These are phyloP conservation scores for Torymus tubicola DNA, from an alignment of 2,888 invertebrate species.

Conservation along the genomic window DNA sequence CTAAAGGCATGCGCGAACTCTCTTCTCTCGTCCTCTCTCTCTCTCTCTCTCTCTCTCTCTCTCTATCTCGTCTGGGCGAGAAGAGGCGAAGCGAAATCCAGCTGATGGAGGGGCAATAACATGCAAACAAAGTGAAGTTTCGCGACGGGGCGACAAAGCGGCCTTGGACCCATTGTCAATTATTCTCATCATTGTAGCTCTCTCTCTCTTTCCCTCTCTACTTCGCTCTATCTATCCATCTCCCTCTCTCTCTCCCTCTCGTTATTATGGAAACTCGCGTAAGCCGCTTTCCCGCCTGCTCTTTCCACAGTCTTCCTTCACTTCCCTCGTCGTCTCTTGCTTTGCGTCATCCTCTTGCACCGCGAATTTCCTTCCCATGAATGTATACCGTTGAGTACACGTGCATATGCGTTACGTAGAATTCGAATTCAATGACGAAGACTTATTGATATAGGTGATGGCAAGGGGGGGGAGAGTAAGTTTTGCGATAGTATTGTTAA, in stretches of 20 bases:
- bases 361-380: too few relatives aligned
- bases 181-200: slow-evolving; percentile 46
- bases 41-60: neutral
- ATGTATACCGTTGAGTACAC: too few relatives aligned
- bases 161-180: slow-evolving; percentile 51
- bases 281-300: slow-evolving; percentile 43
- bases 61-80: neutral
- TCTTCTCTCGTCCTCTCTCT: neutral
- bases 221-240: too few relatives aligned
- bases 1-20: slow-evolving; percentile 14
- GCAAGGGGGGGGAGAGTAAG: too few relatives aligned
- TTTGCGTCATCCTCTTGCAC: neutral
- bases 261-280: slow-evolving; percentile 50
- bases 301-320: neutral
- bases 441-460: too few relatives aligned
- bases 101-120: slow-evolving; percentile 43
- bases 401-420: too few relatives aligned
- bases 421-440: too few relatives aligned
- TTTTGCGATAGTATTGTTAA: too few relatives aligned
- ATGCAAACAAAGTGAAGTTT: slow-evolving; percentile 47
- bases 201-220: too few relatives aligned
- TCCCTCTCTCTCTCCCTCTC: neutral
- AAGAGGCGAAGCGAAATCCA: slow-evolving; percentile 28
- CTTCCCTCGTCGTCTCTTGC: neutral
- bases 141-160: slow-evolving; percentile 36